Evolutionary conservation across 2,113 vertebrate species (phyloP).

Genomic region (Menura novaehollandiae): DNA sequence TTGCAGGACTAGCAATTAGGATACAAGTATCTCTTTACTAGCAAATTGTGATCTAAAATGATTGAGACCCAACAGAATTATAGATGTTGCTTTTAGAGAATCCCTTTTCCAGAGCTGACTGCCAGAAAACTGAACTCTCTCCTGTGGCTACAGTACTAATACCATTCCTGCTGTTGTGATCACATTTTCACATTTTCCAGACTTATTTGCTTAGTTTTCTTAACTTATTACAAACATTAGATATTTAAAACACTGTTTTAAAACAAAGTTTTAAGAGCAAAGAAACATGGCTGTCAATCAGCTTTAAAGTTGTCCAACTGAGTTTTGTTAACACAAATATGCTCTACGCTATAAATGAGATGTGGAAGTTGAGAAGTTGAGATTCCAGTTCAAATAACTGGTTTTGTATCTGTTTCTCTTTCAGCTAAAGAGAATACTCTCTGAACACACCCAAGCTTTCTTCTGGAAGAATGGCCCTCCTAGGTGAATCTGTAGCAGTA

Average conservation of each 20-base stretch:
- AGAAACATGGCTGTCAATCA: background rate
- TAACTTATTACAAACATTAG: background rate
- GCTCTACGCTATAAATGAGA: background rate
- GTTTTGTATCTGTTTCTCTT: background rate
- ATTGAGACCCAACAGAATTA: background rate
- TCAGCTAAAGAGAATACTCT: background rate
- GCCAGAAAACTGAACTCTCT: background rate
- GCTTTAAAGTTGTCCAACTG: background rate
- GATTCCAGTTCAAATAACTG: background rate
- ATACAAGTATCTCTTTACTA: background rate
- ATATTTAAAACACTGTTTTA: background rate
- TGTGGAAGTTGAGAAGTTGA: background rate
- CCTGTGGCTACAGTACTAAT: background rate
- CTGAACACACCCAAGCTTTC: background rate
- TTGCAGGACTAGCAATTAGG: constrained; percentile 16
- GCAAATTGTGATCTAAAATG: background rate
- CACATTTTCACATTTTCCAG: background rate
- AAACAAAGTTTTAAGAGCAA: background rate
- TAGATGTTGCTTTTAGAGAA: background rate
- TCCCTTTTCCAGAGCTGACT: background rate
- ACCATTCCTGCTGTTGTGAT: background rate
- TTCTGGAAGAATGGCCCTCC: background rate
- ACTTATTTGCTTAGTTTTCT: background rate
- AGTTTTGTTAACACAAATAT: background rate
- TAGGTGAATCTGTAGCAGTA: background rate